Evolutionary conservation across 2,888 invertebrate species (phyloP), one percentile per base, ranked within the genome.

Genomic region (Hypercompe scribonia): DNA sequence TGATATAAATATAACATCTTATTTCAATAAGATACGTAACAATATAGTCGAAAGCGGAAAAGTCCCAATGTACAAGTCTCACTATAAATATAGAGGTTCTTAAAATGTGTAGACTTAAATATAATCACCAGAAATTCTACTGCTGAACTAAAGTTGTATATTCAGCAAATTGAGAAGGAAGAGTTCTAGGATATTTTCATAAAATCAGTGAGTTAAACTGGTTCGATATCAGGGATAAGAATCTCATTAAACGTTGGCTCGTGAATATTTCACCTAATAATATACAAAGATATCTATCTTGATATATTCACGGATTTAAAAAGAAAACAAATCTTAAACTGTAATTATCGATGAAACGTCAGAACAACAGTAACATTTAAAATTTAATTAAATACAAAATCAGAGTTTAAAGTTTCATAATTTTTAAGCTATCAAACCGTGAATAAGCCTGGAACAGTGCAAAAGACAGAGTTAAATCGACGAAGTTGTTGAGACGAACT

Each of bases 401-500:
- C 67, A 36, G 34, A 71, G 61, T n/a, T 65, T 70, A 81, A 75
- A 11, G 67, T 70, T 74, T 72, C 65, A 76, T 79, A 78, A 73
- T 81, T 83, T 86, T 79, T 74, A 76, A 78, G 78, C 76, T 73
- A 74, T 77, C 75, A 70, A 79, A 78, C 83, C 78, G 83, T 83
- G 81, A 85, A 87, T 86, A 80, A 87, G 78, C 77, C 72, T 78
- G 79, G 77, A 87, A 87, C 86, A 88, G 87, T 86, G 81, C 87
- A 82, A 86, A 81, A 83, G 86, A 84, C 70, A 73, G 79, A 91
- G 90, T 91, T 91, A 91, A 91, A 93, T 92, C 90, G 90, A 79
- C 88, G 85, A 93, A 94, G 92, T 93, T 94, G 87, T 84, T 75
- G 81, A 88, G 88, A 87, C 87, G 87, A 91, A 91, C 89, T 90